Percentiles rank a stretch among this genome's conserved stretches.
Evolutionary conservation across 2,113 vertebrate species (phyloP).

Genomic region (Passer domesticus): DNA sequence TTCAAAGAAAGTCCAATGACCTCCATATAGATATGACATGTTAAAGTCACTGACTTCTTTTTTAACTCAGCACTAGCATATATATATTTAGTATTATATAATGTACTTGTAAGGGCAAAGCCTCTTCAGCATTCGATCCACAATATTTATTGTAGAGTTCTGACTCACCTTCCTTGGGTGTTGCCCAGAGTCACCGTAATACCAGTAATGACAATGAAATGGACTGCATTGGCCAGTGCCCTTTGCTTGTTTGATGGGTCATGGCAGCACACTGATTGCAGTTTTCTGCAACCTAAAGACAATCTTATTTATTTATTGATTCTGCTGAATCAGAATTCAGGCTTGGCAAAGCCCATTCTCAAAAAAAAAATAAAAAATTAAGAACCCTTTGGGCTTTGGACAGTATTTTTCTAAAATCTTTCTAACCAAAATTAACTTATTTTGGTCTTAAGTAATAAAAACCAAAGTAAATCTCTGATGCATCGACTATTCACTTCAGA

Average conservation of each 20-base stretch:
- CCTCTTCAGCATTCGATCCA: conserved; percentile 3
- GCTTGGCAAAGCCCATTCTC: background rate
- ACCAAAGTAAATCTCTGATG: background rate
- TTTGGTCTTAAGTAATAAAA: background rate
- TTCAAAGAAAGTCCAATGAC: conserved; percentile 71
- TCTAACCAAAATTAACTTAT: background rate
- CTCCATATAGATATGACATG: conserved; percentile 57
- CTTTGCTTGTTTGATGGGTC: background rate
- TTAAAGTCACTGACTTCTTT: conserved; percentile 68
- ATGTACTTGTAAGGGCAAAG: conserved; percentile 64
- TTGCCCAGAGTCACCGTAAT: conserved; percentile 25
- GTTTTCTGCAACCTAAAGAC: background rate
- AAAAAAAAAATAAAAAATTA: background rate
- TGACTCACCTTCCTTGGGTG: conserved; percentile 53
- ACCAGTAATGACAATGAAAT: conserved; percentile 31
- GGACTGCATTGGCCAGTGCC: background rate
- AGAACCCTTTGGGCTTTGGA: background rate
- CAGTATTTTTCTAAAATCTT: background rate
- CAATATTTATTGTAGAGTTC: conserved; percentile 39
- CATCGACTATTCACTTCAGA: background rate
- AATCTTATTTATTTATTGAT: background rate
- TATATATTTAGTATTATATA: conserved; percentile 66
- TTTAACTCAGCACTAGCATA: conserved; percentile 55
- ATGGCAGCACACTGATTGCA: background rate
- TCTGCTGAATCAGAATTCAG: conserved; percentile 16